phyloP scores from a whole-genome alignment of 35 echinoderm and acorn worm species.

The Antedon bifida region DNA sequence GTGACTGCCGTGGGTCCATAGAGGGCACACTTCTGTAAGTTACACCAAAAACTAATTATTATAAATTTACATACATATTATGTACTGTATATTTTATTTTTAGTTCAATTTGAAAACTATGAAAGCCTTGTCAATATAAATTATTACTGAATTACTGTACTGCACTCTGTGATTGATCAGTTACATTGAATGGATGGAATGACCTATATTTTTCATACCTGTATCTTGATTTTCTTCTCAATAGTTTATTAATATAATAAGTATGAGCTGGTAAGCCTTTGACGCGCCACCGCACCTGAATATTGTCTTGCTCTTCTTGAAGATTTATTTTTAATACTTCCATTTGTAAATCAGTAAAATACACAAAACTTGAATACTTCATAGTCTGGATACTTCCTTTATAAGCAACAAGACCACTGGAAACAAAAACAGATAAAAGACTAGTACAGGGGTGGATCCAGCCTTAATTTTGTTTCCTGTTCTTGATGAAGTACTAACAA shows the following conservation, averaged over 20 bases:
- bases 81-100: no score
- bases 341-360: constrained; percentile 41
- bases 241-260: constrained; percentile 34
- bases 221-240: constrained; percentile 45
- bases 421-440: neutral
- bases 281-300: constrained; percentile 70
- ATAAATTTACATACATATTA: no score
- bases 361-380: constrained; percentile 61
- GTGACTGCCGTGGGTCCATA: no score
- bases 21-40: no score
- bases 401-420: constrained; percentile 72
- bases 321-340: constrained; percentile 66
- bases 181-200: no score
- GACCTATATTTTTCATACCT: no score
- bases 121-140: no score
- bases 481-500: no score
- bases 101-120: no score
- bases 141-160: no score
- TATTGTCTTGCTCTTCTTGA: constrained; percentile 40
- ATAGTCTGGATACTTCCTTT: constrained; percentile 74
- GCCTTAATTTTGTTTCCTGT: neutral
- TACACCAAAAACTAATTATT: no score
- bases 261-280: constrained; percentile 63
- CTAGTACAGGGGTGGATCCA: neutral
- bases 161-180: no score